Evolutionary conservation across 2,113 vertebrate species (phyloP).

Genomic region (Camelus bactrianus): DNA sequence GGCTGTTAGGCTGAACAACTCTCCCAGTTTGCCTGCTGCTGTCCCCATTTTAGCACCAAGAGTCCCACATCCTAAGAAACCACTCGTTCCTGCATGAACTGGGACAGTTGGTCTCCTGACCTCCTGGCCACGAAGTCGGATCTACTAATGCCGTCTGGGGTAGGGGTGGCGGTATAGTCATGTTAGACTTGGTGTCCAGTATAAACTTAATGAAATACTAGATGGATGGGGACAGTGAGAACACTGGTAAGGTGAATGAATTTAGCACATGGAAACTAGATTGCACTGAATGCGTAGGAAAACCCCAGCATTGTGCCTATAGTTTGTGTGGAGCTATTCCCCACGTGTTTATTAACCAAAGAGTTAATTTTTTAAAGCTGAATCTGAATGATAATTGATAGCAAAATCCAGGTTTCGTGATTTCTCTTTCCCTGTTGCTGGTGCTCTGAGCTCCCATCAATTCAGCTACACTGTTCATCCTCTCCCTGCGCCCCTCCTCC

Average conservation of each 20-base stretch:
- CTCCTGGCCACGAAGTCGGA: background rate
- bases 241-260: background rate
- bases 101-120: background rate
- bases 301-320: background rate
- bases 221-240: background rate
- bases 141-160: background rate
- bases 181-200: background rate
- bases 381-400: background rate
- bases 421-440: background rate
- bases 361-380: conserved; percentile 21
- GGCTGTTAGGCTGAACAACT: background rate
- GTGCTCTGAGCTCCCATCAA: background rate
- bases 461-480: background rate
- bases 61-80: background rate
- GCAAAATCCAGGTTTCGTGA: background rate
- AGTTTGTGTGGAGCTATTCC: background rate
- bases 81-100: background rate
- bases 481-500: background rate
- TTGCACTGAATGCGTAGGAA: background rate
- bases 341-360: background rate
- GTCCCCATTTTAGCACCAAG: background rate
- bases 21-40: background rate
- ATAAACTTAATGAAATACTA: background rate
- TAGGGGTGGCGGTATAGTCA: no score
- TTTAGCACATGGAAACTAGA: background rate